These are phyloP conservation scores for Cossypha dichroa DNA, from an alignment of 2,797 vertebrate species.

Conservation along the genomic window DNA sequence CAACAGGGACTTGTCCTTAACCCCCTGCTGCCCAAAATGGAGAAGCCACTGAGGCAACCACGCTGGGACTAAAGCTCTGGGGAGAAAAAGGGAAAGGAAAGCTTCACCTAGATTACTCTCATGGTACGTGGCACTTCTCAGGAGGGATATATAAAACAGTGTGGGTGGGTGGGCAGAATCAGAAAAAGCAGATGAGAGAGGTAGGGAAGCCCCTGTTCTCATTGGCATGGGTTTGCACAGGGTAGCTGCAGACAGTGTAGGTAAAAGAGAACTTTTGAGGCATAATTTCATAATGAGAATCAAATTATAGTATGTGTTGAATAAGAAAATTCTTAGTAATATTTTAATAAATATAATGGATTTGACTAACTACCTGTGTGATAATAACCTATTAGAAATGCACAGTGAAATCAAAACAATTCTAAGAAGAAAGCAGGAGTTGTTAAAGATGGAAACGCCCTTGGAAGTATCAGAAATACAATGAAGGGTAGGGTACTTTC, in stretches of 20 bases:
- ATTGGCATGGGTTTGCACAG: rapidly evolving
- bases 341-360: background rate
- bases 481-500: background rate
- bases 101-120: background rate
- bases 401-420: background rate
- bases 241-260: background rate
- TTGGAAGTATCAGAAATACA: background rate
- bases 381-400: background rate
- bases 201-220: background rate
- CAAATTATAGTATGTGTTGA: background rate
- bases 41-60: background rate
- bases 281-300: background rate
- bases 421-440: background rate
- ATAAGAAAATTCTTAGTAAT: background rate
- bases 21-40: rapidly evolving
- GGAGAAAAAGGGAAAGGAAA: background rate
- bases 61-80: rapidly evolving
- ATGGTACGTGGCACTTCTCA: rapidly evolving
- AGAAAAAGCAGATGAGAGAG: background rate
- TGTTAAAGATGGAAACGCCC: background rate
- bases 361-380: background rate
- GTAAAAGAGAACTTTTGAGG: background rate
- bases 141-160: background rate
- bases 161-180: background rate
- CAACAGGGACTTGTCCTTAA: background rate